phyloP scores from a whole-genome alignment of 2,797 vertebrate genomes.

The Acipenser oxyrinchus region DNA sequence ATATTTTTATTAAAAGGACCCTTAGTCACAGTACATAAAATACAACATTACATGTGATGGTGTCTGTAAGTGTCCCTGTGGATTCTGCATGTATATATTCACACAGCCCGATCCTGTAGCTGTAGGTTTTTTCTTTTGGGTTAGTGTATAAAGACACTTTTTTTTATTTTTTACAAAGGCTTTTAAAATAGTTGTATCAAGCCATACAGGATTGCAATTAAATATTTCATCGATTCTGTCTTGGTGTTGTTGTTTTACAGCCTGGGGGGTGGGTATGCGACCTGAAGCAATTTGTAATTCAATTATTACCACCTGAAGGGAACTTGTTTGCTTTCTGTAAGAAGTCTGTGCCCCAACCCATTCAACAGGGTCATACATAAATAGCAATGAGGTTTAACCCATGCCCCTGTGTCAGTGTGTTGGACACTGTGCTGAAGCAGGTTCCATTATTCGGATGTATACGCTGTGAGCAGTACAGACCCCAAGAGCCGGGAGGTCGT shows the following conservation, averaged over 20 bases:
- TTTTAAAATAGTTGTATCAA: not conserved
- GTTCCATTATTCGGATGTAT: too few relatives aligned
- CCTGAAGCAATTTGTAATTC: not conserved
- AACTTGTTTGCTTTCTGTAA: not conserved
- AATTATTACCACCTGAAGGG: not conserved
- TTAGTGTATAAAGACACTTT: not conserved
- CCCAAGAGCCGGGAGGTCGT: too few relatives aligned
- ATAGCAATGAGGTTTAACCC: too few relatives aligned
- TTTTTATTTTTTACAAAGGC: not conserved
- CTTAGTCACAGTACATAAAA: conserved; percentile 1
- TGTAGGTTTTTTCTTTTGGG: not conserved
- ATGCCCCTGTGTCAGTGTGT: too few relatives aligned
- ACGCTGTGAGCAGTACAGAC: too few relatives aligned
- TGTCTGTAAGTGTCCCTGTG: not conserved
- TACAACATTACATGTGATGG: not conserved
- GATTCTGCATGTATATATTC: conserved; percentile 1
- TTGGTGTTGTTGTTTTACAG: not conserved
- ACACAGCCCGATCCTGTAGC: not conserved
- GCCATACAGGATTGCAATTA: not conserved
- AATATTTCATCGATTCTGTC: not conserved
- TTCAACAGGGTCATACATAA: too few relatives aligned
- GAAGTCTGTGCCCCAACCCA: too few relatives aligned
- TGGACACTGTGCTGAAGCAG: too few relatives aligned
- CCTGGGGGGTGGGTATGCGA: not conserved
- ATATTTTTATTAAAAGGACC: not conserved